phyloP scores from a whole-genome alignment of 2,888 invertebrate species.

The Myopa testacea region DNA sequence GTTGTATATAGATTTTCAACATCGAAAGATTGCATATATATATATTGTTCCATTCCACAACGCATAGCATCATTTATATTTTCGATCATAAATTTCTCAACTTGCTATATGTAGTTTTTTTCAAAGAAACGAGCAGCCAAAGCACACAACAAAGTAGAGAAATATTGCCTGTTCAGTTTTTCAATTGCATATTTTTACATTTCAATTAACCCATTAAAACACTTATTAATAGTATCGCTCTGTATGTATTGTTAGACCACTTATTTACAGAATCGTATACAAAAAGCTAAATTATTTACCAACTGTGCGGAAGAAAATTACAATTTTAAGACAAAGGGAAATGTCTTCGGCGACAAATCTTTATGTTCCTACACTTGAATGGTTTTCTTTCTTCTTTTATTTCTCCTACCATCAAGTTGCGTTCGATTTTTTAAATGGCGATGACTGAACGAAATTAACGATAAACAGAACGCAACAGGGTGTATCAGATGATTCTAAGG shows the following conservation, averaged over 20 bases:
- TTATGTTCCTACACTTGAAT: not conserved
- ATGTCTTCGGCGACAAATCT: not conserved
- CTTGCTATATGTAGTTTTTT: not conserved
- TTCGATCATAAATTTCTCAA: no score
- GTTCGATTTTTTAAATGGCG: not conserved
- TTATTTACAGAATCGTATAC: not conserved
- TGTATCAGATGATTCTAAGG: not conserved
- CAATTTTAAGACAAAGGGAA: slow-evolving; percentile 23
- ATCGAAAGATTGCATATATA: no score
- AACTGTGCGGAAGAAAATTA: slow-evolving; percentile 8
- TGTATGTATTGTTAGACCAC: no score
- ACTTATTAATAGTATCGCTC: not conserved
- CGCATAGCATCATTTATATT: no score
- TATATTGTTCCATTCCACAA: no score
- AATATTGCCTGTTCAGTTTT: not conserved
- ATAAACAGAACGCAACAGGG: not conserved
- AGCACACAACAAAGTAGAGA: slow-evolving; percentile 28
- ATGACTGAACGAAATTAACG: not conserved
- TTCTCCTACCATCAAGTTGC: not conserved
- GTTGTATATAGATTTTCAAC: no score
- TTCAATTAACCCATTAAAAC: not conserved
- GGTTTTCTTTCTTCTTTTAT: not conserved
- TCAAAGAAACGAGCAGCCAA: not conserved
- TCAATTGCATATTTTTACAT: not conserved
- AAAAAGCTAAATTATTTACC: slow-evolving; percentile 24